Base-by-base conservation (phyloP, 2,888 invertebrate genomes). In the Eueremaeus valkanovi region DNA sequence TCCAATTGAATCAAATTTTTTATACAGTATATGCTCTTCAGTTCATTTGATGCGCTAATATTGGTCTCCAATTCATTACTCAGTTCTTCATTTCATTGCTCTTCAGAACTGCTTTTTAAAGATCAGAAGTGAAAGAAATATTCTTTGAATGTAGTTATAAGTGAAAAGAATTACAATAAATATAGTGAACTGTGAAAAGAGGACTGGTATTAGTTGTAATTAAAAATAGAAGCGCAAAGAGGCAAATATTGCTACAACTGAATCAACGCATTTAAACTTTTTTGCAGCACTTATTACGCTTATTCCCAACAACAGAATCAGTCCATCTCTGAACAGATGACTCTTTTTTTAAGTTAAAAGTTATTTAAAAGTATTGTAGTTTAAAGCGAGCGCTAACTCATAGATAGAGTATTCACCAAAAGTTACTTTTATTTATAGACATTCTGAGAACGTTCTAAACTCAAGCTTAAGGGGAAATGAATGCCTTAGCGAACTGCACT, bases 401-500 rank as follows among this genome's bases (percentile, higher is more conserved):
- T n/a, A n/a, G n/a, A n/a, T n/a, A n/a, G n/a, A n/a, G n/a, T 40
- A 40, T 11, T 11, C 40, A 18, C 11, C 11, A 51, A 51, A 51
- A 51, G 51, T 51, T 51, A 51, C 51, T 27, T 61, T 58, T 61
- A 61, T 61, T 61, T 61, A 61, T 61, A 61, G 61, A 61, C 24
- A 61, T 61, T 61, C 29, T 6, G 3, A 61, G 27, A 61, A 61
- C 5, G 29, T 61, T 61, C 51, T 51, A 2, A 61, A 61, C 61
- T 31, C 31, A n/a, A 27, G 61, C 11, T 31, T 61, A 29, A 13
- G 21, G 61, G 29, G 31, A 31, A 61, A 31, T 21, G n/a, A n/a
- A n/a, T n/a, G n/a, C n/a, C n/a, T n/a, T n/a, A n/a, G n/a, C n/a
- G n/a, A n/a, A n/a, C n/a, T n/a, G 36, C 36, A 36, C 36, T 36